Evolutionary conservation across 1,140 invertebrate species (phyloP), one percentile per base, ranked within the genome.

Genomic region (Bombus vancouverensis): DNA sequence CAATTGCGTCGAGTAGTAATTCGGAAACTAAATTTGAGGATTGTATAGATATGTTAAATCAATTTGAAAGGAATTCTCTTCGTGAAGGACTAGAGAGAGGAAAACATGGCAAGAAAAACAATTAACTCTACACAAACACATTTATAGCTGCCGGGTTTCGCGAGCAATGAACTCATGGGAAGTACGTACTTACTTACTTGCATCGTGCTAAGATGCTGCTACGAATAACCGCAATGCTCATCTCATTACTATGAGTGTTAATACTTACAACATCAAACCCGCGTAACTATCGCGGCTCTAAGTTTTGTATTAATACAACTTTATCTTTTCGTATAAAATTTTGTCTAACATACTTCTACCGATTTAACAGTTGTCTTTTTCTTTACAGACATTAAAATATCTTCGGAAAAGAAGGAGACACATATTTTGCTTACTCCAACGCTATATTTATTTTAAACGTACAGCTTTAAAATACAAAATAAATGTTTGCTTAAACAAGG

Each of bases 141-240:
- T 74, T 82, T 82, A 37, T 57, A 74, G 53, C 59, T 66, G 81
- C 37, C 42, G 28, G 25, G 71, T 82, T 66, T 82, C 57, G 81
- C 71, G 81, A 82, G n/a, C 81, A 82, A 82, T 82, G 81, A 82
- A 82, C 81, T 82, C 71, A 74, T 74, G 81, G 81, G 57, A 82
- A 82, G 57, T 82, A 66, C 25, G 28, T 62, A 62, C 18, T 53
- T 53, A 53, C 28, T n/a, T 32, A 39, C 47, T 74, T n/a, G 32
- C n/a, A 66, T 34, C 57, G 71, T 62, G 79, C 70, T 37, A 81
- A 59, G 68, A 81, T 72, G 47, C 39, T 59, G 5, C 47, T 59
- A 73, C 18, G 32, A 72, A 72, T 53, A 57, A 39, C 44, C 12
- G 28, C 65, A n/a, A 53, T 57, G 22, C 68, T 70, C 18, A 2